Percentiles rank a stretch among this genome's conserved stretches.
Conservation (phyloP, 1,140 invertebrate genomes). For the Bombus waltoni region DNA sequence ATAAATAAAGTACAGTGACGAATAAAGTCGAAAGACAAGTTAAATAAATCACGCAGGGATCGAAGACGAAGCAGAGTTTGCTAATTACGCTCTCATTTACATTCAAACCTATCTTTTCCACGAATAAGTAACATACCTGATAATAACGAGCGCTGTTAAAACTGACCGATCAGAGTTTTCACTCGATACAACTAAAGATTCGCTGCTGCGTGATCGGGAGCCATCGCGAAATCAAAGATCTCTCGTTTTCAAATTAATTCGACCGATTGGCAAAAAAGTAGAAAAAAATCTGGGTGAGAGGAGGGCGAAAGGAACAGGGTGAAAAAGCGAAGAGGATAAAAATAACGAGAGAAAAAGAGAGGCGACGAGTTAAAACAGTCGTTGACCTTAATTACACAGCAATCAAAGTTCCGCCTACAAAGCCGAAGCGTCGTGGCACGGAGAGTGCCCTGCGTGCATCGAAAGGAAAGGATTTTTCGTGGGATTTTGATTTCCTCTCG, state of each 20-base stretch:
- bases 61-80: too few relatives aligned
- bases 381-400: slow-evolving; percentile 41
- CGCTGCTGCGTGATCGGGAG: too few relatives aligned
- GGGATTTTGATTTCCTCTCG: slow-evolving; percentile 4
- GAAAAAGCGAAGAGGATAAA: neutral
- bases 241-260: neutral
- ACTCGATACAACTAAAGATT: too few relatives aligned
- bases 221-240: neutral
- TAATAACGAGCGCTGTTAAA: too few relatives aligned
- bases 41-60: too few relatives aligned
- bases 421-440: slow-evolving; percentile 9
- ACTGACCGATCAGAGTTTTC: too few relatives aligned
- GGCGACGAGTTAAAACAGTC: slow-evolving; percentile 17
- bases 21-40: too few relatives aligned
- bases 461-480: slow-evolving; percentile 4
- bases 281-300: neutral
- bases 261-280: neutral
- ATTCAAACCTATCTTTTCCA: too few relatives aligned
- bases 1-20: too few relatives aligned
- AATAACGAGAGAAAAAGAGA: neutral
- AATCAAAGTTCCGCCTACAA: slow-evolving; percentile 32
- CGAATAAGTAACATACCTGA: too few relatives aligned
- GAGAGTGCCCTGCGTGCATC: neutral
- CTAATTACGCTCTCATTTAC: too few relatives aligned
- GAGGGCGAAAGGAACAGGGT: neutral